Percentiles rank a stretch among this genome's conserved stretches.
phyloP scores from a whole-genome alignment of 2,113 vertebrate species.

The Lampris megalopsis region DNA sequence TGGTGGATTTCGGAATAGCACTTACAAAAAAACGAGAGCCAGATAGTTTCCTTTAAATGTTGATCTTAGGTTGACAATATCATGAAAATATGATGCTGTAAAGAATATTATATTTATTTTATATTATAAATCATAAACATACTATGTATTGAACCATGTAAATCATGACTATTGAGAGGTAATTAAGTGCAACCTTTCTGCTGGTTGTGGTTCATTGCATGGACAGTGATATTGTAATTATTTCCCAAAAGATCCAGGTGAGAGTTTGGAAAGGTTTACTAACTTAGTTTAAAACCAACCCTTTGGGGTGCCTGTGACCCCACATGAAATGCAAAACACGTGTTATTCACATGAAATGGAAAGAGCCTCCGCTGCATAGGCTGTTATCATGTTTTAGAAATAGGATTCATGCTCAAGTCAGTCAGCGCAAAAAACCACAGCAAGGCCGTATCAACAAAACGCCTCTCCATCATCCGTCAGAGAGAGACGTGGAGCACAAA shows the following conservation, averaged over 20 bases:
- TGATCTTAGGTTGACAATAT: not conserved
- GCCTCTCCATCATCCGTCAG: not conserved
- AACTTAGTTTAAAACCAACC: too few species aligned
- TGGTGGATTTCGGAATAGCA: constrained; percentile 49
- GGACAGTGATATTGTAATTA: too few species aligned
- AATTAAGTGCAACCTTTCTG: not conserved
- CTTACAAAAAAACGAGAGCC: not conserved
- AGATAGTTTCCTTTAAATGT: not conserved
- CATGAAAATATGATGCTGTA: not conserved
- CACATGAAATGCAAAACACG: too few species aligned
- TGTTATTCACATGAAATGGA: too few species aligned
- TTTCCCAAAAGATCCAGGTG: too few species aligned
- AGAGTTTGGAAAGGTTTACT: too few species aligned
- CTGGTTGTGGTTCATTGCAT: too few species aligned
- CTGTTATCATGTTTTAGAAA: not conserved
- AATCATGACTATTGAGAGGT: not conserved
- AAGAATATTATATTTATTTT: too few species aligned
- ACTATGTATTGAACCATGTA: too few species aligned
- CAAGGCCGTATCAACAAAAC: not conserved
- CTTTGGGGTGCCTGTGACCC: too few species aligned
- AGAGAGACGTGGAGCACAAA: not conserved
- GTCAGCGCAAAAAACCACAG: not conserved
- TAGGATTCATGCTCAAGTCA: not conserved
- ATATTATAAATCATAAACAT: too few species aligned
- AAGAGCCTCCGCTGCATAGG: too few species aligned